phyloP scores from a whole-genome alignment of 2,797 vertebrate genomes.

The Thaleichthys pacificus region DNA sequence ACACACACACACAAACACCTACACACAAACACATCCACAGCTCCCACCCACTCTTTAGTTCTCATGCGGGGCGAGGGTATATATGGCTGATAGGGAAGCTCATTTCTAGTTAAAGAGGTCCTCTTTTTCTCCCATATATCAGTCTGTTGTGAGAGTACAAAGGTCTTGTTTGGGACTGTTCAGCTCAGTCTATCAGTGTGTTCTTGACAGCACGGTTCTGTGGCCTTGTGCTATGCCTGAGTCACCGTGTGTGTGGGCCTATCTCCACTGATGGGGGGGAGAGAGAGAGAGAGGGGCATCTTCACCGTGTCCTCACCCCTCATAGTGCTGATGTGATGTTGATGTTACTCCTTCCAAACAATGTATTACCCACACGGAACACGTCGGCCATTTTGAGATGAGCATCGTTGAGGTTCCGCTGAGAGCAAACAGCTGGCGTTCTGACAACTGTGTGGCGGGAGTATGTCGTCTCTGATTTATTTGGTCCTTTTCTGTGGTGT shows the following conservation, averaged over 20 bases:
- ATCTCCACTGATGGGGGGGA: slow-evolving; percentile 65
- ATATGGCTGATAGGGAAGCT: neutral
- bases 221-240: slow-evolving; percentile 72
- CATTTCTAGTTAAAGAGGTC: slow-evolving; percentile 62
- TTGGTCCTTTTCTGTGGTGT: slow-evolving; percentile 31
- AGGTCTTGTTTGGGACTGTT: slow-evolving; percentile 63
- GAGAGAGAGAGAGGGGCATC: slow-evolving; percentile 50
- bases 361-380: slow-evolving; percentile 48
- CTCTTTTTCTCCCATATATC: slow-evolving; percentile 63
- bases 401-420: neutral
- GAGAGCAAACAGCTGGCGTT: neutral
- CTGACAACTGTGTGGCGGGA: slow-evolving; percentile 17
- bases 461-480: slow-evolving; percentile 50
- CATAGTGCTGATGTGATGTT: slow-evolving; percentile 40
- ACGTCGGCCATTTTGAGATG: slow-evolving; percentile 52
- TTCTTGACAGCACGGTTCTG: slow-evolving; percentile 50
- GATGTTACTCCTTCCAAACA: slow-evolving; percentile 44
- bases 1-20: slow-evolving; percentile 31
- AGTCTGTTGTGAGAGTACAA: slow-evolving; percentile 58
- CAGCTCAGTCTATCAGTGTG: slow-evolving; percentile 56
- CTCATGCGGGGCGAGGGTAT: slow-evolving; percentile 48
- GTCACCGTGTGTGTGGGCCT: slow-evolving; percentile 51
- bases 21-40: slow-evolving; percentile 16
- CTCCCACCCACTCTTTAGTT: slow-evolving; percentile 65
- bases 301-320: slow-evolving; percentile 31